Base-by-base conservation (phyloP, 2,113 vertebrate species). In the Dipodomys stephensi region DNA sequence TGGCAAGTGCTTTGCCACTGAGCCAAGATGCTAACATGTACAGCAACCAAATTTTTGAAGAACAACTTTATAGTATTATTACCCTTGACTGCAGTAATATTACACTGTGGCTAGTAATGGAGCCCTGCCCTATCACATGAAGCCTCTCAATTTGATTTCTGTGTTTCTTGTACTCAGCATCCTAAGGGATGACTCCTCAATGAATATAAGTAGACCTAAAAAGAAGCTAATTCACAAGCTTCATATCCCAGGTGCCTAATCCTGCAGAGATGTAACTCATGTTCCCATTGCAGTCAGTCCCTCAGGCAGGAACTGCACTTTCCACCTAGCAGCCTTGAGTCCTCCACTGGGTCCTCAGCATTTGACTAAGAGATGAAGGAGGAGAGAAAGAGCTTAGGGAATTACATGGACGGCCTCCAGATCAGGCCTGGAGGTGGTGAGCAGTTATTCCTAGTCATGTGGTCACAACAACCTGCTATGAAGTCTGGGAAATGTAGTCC, bases 401-500 rank as follows among this genome's bases (percentile, higher is more conserved):
- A 81, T 68, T 85, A 18, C 23, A 8, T 22, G 4, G 65, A 60
- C 84, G 6, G 18, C 6, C 28, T 27, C 53, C 12, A 57, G 27
- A 27, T 13, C 57, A 69, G 68, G 46, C 9, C 1, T 76, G 46
- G 30, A 57, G 11, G 16, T 67, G 81, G 7, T n/a, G 11, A 77
- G 28, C 5, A 16, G 39, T 4, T 13, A n/a, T 67, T 87, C 57
- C 79, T 72, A 72, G 53, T 84, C 73, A 83, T 5, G 1, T 82
- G 80, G 57, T 72, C 60, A 30, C 7, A 46, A 90, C 27, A 65
- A 92, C 39, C 27, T 87, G 8, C n/a, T 91, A 82, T 68, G 65
- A 87, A 81, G 57, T 77, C 32, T 93, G 79, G 68, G 85, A 82
- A 87, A 69, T 84, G n/a, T 44, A 67, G 49, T 71, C 39, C 68